Conservation (phyloP, 2,113 vertebrate species). For the Miniopterus natalensis region DNA sequence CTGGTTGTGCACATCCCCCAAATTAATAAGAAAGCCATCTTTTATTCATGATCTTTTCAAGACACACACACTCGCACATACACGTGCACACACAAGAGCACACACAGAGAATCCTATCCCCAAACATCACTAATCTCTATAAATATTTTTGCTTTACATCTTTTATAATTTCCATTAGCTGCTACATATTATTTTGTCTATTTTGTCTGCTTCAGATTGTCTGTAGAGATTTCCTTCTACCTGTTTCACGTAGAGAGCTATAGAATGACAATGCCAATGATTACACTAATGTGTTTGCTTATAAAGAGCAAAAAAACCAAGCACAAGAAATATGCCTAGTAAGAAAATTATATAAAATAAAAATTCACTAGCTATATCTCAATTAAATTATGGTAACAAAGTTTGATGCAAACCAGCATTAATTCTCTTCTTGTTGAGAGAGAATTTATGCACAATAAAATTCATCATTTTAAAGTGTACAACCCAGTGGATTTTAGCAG, state of each 20-base stretch:
- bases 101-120: not conserved
- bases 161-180: slow-evolving; percentile 18
- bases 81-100: not conserved
- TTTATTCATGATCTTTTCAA: not conserved
- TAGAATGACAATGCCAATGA: not conserved
- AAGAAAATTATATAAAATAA: slow-evolving; percentile 47
- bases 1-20: not conserved
- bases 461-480: not conserved
- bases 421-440: not conserved
- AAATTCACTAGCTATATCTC: not conserved
- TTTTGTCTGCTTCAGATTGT: not conserved
- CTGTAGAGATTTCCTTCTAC: not conserved
- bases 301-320: slow-evolving; percentile 1
- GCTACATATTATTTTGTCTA: not conserved
- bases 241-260: not conserved
- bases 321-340: not conserved
- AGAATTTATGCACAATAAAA: not conserved
- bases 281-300: not conserved
- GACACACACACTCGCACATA: not conserved
- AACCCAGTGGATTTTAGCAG: not conserved
- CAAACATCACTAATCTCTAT: not conserved
- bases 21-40: not conserved
- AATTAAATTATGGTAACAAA: not conserved
- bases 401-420: not conserved
- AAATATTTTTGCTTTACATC: not conserved